phyloP scores from a whole-genome alignment of 2,113 vertebrate genomes.

The Ammodytes marinus region DNA sequence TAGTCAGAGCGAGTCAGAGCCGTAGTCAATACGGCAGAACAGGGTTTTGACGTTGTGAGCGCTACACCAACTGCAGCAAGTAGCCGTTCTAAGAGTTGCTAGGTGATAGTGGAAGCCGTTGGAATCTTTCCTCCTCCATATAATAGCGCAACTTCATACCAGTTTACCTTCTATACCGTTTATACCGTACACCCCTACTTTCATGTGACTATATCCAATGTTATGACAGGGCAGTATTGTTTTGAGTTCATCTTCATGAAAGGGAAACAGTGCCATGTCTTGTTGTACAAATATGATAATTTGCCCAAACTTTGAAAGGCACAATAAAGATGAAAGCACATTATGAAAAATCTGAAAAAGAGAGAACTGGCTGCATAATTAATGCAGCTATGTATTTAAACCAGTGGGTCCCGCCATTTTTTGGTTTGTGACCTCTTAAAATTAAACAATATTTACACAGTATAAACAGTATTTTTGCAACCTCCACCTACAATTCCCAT shows the following conservation, averaged over 20 bases:
- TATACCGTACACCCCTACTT: too few species aligned
- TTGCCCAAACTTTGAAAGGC: not conserved
- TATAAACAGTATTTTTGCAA: too few species aligned
- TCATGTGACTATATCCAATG: not conserved
- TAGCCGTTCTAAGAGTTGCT: too few species aligned
- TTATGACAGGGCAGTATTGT: not conserved
- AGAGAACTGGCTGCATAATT: not conserved
- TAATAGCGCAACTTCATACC: too few species aligned
- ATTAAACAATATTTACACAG: not conserved
- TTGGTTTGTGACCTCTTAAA: not conserved
- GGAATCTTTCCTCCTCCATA: too few species aligned
- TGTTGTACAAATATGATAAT: not conserved
- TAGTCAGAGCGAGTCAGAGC: too few species aligned
- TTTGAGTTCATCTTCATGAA: not conserved
- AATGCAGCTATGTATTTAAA: not conserved
- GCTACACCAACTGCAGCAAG: too few species aligned
- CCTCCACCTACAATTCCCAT: not conserved
- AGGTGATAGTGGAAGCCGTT: too few species aligned
- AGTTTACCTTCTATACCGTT: too few species aligned
- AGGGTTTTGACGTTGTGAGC: too few species aligned
- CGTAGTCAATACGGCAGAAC: too few species aligned
- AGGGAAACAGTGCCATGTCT: not conserved
- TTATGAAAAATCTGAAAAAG: not conserved
- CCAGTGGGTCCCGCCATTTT: not conserved
- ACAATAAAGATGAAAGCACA: not conserved